Conservation (phyloP, 53 echinoderm and acorn worm genomes). For the Temnopleurus reevesii region DNA sequence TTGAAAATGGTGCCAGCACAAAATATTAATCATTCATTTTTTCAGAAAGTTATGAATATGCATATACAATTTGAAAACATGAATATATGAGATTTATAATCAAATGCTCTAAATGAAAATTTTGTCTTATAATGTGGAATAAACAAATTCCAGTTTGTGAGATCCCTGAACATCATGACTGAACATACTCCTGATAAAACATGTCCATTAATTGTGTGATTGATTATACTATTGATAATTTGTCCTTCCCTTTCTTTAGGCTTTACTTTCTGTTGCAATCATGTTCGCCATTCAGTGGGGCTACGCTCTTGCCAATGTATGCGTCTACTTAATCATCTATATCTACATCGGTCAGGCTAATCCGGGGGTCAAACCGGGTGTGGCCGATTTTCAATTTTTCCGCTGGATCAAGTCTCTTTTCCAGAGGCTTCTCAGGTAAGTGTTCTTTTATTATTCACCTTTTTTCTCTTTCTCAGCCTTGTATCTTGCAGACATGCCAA, state of each 20-base stretch:
- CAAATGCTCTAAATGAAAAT: too few species aligned
- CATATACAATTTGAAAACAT: too few species aligned
- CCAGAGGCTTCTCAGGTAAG: slow-evolving; percentile 86
- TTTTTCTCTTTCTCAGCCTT: not conserved
- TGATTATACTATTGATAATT: too few species aligned
- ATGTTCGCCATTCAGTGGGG: slow-evolving; percentile 99
- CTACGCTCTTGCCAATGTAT: slow-evolving; percentile 89
- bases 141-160: too few species aligned
- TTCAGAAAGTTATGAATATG: too few species aligned
- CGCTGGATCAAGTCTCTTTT: slow-evolving; percentile 83
- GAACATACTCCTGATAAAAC: too few species aligned
- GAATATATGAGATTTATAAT: too few species aligned
- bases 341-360: slow-evolving; percentile 98
- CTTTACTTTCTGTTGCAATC: slow-evolving; percentile 77
- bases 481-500: not conserved
- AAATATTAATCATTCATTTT: too few species aligned
- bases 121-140: too few species aligned
- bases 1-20: too few species aligned
- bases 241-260: slow-evolving; percentile 34
- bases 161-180: too few species aligned
- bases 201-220: too few species aligned
- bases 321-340: slow-evolving; percentile 84
- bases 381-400: slow-evolving; percentile 94
- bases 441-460: not conserved
- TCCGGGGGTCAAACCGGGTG: slow-evolving; percentile 90